Percentiles rank a stretch among this genome's conserved stretches.
These are phyloP conservation scores for Sphecodes monilicornis DNA, from an alignment of 2,888 invertebrate genomes.

Conservation along the genomic window DNA sequence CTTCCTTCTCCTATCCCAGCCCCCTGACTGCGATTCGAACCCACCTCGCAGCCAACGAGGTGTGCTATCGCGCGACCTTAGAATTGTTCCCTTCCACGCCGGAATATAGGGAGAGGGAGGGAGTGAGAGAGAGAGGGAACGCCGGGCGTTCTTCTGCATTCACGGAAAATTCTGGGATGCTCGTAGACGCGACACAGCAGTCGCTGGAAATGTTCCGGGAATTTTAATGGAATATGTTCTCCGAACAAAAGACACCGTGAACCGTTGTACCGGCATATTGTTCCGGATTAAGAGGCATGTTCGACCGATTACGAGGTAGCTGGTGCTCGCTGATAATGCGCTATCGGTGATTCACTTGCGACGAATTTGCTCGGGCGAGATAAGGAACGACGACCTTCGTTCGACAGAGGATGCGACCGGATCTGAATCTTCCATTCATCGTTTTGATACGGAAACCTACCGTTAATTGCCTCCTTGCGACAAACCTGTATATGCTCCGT, in stretches of 20 bases:
- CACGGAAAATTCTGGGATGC: slow-evolving; percentile 8
- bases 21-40: background rate
- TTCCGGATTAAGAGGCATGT: background rate
- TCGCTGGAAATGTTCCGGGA: slow-evolving; percentile 4
- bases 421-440: background rate
- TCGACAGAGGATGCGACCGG: background rate
- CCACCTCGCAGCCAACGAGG: slow-evolving; percentile 15
- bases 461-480: too few relatives aligned
- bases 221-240: background rate
- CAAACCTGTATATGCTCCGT: too few relatives aligned
- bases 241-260: background rate
- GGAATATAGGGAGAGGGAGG: background rate
- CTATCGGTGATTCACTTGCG: slow-evolving; percentile 1
- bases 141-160: background rate
- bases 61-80: slow-evolving; percentile 45
- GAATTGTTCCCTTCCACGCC: slow-evolving; percentile 45
- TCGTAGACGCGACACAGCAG: background rate
- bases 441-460: background rate
- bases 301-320: background rate
- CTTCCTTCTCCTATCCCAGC: slow-evolving; percentile 1
- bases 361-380: background rate
- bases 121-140: background rate
- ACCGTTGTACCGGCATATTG: background rate
- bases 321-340: slow-evolving; percentile 1
- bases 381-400: background rate